phyloP scores from a whole-genome alignment of 1,140 invertebrate genomes.

The Ganaspis sp. region DNA sequence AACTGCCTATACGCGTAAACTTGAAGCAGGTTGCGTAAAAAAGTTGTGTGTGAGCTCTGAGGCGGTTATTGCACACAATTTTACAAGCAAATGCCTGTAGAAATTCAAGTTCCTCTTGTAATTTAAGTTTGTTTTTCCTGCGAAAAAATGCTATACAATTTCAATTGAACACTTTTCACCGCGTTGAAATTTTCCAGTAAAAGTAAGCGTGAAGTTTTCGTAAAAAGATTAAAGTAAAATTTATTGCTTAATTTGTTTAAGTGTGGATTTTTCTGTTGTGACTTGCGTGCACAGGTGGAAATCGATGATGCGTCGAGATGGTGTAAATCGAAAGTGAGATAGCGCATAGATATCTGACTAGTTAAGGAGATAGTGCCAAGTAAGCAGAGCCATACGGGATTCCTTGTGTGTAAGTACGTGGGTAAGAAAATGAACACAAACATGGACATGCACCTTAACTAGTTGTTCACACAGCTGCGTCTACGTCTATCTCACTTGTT shows the following conservation, averaged over 20 bases:
- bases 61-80: too few relatives aligned
- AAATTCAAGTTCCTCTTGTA: too few relatives aligned
- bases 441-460: constrained; percentile 52
- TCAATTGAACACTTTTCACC: too few relatives aligned
- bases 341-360: constrained; percentile 46
- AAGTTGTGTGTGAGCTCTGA: too few relatives aligned
- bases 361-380: constrained; percentile 58
- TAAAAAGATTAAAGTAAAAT: too few relatives aligned
- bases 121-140: too few relatives aligned
- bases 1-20: too few relatives aligned
- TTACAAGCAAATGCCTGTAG: too few relatives aligned
- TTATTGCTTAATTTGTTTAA: background rate
- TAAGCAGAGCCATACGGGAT: constrained; percentile 42
- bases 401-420: background rate
- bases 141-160: too few relatives aligned
- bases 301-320: background rate
- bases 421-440: constrained; percentile 34
- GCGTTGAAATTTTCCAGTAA: too few relatives aligned
- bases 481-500: background rate
- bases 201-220: too few relatives aligned
- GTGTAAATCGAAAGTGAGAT: constrained; percentile 58
- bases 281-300: background rate
- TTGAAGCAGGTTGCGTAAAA: too few relatives aligned
- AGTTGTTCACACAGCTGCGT: constrained; percentile 32
- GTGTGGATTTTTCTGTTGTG: background rate